Conservation (phyloP, 2,888 invertebrate species). For the Rotaria macrura region DNA sequence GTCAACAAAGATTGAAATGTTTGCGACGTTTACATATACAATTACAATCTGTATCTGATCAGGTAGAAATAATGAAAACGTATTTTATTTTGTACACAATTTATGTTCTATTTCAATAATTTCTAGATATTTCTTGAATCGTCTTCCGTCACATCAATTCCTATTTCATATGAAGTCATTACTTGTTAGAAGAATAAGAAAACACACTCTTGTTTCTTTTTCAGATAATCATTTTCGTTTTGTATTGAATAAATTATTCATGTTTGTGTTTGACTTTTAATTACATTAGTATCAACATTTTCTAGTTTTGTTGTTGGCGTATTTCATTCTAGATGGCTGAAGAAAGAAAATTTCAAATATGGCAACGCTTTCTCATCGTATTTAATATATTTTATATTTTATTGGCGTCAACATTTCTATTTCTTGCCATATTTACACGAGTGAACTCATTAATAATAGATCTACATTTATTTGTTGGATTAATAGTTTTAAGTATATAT, state of each 20-base stretch:
- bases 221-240: neutral
- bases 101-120: neutral
- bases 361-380: neutral
- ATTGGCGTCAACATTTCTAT: neutral
- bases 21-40: neutral
- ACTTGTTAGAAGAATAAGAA: neutral
- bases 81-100: neutral
- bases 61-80: neutral
- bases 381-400: constrained; percentile 7
- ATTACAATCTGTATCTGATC: neutral
- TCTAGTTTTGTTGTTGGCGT: too few species aligned
- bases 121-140: neutral
- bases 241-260: neutral
- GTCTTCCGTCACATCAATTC: neutral
- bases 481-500: neutral
- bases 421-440: neutral
- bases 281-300: too few species aligned
- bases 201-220: neutral
- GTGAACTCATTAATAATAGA: neutral
- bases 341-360: neutral
- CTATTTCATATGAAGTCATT: neutral
- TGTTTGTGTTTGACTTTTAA: too few species aligned
- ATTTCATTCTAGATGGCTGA: neutral
- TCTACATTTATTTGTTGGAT: neutral
- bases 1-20: neutral